Evolutionary conservation across 1,140 invertebrate species (phyloP).

Genomic region (Maconellicoccus hirsutus): DNA sequence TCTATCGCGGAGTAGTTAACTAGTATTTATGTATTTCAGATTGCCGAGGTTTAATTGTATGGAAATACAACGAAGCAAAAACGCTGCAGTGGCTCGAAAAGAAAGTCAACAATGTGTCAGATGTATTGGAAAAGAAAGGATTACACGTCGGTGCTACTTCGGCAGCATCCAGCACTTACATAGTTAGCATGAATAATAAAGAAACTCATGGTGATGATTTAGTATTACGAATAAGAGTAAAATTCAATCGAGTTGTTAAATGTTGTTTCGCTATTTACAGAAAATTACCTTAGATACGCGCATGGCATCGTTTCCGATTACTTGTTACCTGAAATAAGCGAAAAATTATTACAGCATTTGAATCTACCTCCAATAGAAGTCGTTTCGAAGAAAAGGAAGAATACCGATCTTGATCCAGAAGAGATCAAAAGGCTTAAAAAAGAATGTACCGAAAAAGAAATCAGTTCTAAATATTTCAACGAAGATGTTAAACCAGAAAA

Average conservation of each 20-base stretch:
- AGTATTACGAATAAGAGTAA: not conserved
- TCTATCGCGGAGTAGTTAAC: no score
- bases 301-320: conserved; percentile 57
- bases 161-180: conserved; percentile 56
- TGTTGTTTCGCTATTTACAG: no score
- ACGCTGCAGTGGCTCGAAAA: conserved; percentile 53
- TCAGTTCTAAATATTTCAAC: not conserved
- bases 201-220: conserved; percentile 34
- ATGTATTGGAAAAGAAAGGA: conserved; percentile 50
- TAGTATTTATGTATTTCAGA: no score
- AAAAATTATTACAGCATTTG: conserved; percentile 45
- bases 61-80: conserved; percentile 65
- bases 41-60: conserved; percentile 53
- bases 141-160: conserved; percentile 52
- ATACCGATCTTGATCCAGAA: conserved; percentile 20
- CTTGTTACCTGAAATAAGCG: conserved; percentile 48
- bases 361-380: conserved; percentile 44
- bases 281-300: conserved; percentile 52
- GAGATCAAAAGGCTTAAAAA: conserved; percentile 29
- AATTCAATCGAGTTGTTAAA: no score
- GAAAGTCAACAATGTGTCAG: conserved; percentile 49
- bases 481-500: not conserved
- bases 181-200: conserved; percentile 44
- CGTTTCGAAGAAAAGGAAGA: conserved; percentile 24
- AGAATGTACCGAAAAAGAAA: conserved; percentile 28